These are phyloP conservation scores for Drosophila longiperda DNA, from an alignment of 2,888 invertebrate genomes.

Conservation along the genomic window DNA sequence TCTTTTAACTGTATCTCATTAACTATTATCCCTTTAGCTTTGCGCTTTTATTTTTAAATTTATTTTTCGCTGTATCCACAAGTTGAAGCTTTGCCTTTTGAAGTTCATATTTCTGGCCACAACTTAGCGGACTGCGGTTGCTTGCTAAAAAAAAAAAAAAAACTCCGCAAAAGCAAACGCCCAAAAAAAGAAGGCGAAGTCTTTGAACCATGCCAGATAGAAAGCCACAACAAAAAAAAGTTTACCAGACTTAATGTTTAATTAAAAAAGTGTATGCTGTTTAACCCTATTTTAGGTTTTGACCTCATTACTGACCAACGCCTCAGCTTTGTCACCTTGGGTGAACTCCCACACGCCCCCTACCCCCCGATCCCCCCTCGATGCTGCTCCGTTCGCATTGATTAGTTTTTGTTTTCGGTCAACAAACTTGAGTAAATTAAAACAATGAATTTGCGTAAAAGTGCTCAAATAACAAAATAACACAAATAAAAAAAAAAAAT, in stretches of 20 bases:
- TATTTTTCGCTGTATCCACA: conserved; percentile 17
- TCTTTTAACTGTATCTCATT: conserved; percentile 42
- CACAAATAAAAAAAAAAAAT: conserved; percentile 3
- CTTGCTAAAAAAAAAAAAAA: conserved; percentile 16
- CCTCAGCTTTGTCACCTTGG: conserved; percentile 55
- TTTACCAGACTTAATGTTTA: conserved; percentile 64
- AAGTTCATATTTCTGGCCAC: conserved; percentile 53
- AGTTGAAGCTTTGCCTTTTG: conserved; percentile 38
- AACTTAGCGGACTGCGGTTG: conserved; percentile 55
- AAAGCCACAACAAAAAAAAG: conserved; percentile 51
- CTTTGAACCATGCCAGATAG: conserved; percentile 37
- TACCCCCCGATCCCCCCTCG: not conserved
- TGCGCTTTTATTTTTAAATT: not conserved
- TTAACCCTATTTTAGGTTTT: conserved; percentile 62
- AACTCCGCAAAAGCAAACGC: conserved; percentile 33
- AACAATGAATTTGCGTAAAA: conserved; percentile 79
- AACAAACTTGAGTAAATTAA: conserved; percentile 78
- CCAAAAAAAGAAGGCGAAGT: conserved; percentile 19
- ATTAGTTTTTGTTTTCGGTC: conserved; percentile 78
- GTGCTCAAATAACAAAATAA: conserved; percentile 39
- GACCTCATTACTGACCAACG: conserved; percentile 51
- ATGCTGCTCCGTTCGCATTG: conserved; percentile 47
- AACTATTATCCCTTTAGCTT: conserved; percentile 22
- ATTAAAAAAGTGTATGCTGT: conserved; percentile 60
- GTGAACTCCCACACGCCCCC: not conserved